These are phyloP conservation scores for Ptiloglossa arizonensis DNA, from an alignment of 1,140 invertebrate species.

Conservation along the genomic window DNA sequence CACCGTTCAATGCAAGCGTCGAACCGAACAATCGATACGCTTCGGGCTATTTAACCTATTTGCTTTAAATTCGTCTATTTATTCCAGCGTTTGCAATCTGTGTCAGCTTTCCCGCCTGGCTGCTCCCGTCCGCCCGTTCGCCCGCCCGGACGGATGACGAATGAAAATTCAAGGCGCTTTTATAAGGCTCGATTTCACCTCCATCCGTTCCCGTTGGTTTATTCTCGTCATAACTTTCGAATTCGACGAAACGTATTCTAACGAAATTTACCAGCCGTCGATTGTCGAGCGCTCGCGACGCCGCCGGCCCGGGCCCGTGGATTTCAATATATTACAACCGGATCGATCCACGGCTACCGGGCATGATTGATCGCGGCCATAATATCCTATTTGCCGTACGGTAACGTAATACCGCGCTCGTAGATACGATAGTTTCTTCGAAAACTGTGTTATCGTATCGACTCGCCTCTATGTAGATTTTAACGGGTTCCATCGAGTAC, in stretches of 20 bases:
- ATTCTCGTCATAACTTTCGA: conserved; percentile 1
- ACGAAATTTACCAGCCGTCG: conserved; percentile 14
- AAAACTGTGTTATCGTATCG: background rate
- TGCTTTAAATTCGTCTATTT: conserved; percentile 48
- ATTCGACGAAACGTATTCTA: conserved; percentile 5
- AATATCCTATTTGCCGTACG: conserved; percentile 18
- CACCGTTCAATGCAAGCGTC: background rate
- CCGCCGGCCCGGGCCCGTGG: background rate
- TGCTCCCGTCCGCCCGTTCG: background rate
- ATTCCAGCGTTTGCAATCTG: conserved; percentile 34
- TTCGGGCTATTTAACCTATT: conserved; percentile 36
- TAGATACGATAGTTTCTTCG: conserved; percentile 12
- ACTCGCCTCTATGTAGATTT: background rate
- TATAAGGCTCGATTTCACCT: conserved; percentile 8
- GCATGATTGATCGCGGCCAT: conserved; percentile 22
- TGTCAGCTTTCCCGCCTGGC: conserved; percentile 39
- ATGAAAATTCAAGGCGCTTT: conserved; percentile 48
- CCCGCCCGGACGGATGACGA: conserved; percentile 25
- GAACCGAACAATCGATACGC: conserved; percentile 19
- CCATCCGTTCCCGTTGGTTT: background rate
- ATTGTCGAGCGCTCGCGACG: background rate
- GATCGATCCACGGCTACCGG: background rate
- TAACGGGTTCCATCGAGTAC: conserved; percentile 8
- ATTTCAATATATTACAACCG: conserved; percentile 5
- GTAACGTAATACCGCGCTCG: conserved; percentile 10